Percentiles rank a stretch among this genome's conserved stretches.
These are phyloP conservation scores for Clostera curtula DNA, from an alignment of 2,888 invertebrate genomes.

Conservation along the genomic window DNA sequence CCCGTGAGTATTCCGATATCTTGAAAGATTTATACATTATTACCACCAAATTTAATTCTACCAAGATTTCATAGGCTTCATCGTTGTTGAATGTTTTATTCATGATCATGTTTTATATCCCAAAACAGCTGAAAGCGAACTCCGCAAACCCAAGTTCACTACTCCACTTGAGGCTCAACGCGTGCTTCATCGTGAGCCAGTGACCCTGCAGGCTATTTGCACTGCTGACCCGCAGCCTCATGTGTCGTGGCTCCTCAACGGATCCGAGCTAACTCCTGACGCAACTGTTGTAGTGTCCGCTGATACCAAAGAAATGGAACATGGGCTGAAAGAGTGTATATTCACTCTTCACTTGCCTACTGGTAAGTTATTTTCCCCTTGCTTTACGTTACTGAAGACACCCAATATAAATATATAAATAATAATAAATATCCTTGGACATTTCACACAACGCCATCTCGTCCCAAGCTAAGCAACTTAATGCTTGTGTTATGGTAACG, in stretches of 20 bases:
- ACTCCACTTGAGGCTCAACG: slow-evolving; percentile 79
- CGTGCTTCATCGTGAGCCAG: slow-evolving; percentile 81
- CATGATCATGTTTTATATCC: background rate
- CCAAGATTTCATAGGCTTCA: too few relatives aligned
- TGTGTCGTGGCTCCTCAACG: slow-evolving; percentile 88
- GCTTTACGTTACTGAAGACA: too few relatives aligned
- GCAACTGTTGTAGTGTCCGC: slow-evolving; percentile 78
- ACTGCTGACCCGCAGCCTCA: slow-evolving; percentile 94
- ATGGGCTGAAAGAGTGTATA: slow-evolving; percentile 87
- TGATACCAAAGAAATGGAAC: slow-evolving; percentile 79
- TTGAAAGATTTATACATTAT: background rate
- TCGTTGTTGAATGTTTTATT: too few relatives aligned
- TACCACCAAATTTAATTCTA: too few relatives aligned
- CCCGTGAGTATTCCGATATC: slow-evolving; percentile 69
- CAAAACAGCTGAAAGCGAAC: slow-evolving; percentile 80
- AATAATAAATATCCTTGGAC: too few relatives aligned
- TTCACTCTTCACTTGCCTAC: slow-evolving; percentile 85
- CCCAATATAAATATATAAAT: too few relatives aligned
- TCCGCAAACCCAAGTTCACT: slow-evolving; percentile 84
- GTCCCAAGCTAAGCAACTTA: too few relatives aligned
- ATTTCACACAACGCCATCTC: too few relatives aligned
- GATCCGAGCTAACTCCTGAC: slow-evolving; percentile 78
- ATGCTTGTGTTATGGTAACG: too few relatives aligned
- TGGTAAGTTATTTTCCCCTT: slow-evolving; percentile 47
- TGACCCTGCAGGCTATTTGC: slow-evolving; percentile 81